Evolutionary conservation across 1,140 invertebrate genomes (phyloP).

Genomic region (Tetragnatha versicolor): DNA sequence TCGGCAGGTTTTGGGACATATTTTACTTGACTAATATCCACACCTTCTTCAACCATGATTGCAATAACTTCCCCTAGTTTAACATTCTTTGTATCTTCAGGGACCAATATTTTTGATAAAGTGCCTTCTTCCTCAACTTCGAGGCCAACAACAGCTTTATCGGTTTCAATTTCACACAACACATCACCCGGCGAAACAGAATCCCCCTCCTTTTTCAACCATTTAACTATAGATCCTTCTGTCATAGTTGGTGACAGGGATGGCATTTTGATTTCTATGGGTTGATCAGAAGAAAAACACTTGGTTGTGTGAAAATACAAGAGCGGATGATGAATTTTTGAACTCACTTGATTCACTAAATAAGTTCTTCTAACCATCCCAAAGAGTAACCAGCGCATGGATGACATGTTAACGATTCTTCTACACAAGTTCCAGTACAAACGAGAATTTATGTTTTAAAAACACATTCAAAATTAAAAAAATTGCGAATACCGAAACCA

Average conservation of each 20-base stretch:
- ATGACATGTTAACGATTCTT: too few species aligned
- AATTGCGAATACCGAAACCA: too few species aligned
- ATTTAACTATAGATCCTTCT: constrained; percentile 71
- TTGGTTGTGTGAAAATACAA: background rate
- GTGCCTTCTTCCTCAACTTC: constrained; percentile 71
- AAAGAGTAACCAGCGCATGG: too few species aligned
- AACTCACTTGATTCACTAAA: too few species aligned
- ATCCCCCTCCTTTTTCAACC: constrained; percentile 72
- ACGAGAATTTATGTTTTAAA: too few species aligned
- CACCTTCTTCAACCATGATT: constrained; percentile 15
- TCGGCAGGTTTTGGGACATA: background rate
- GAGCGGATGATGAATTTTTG: too few species aligned
- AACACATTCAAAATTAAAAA: too few species aligned
- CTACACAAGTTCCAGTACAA: too few species aligned
- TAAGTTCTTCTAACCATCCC: too few species aligned
- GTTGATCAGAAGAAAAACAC: background rate
- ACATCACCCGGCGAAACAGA: constrained; percentile 69
- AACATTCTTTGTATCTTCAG: constrained; percentile 39
- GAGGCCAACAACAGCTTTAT: constrained; percentile 70
- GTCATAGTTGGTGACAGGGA: constrained; percentile 72
- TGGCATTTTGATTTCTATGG: constrained; percentile 68
- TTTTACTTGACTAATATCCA: background rate
- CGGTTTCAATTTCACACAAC: constrained; percentile 72
- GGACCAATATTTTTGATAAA: constrained; percentile 70
- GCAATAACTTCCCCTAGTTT: constrained; percentile 31